Conservation (phyloP, 2,888 invertebrate species). For the Entomobrya proxima region DNA sequence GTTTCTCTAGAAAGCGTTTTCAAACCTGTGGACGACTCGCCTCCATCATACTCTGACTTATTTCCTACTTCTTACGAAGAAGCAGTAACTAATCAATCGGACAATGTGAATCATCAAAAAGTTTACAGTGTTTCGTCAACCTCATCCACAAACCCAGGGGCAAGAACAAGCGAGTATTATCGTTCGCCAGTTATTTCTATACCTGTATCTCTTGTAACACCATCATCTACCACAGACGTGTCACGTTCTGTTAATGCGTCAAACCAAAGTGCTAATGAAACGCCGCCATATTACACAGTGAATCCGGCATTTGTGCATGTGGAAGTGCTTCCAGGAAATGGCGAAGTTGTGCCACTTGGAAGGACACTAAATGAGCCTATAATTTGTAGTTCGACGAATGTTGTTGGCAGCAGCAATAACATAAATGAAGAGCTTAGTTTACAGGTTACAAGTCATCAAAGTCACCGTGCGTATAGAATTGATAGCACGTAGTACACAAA, state of each 20-base stretch:
- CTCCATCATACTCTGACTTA: constrained; percentile 62
- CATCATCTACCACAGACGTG: not conserved
- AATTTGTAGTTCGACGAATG: not conserved
- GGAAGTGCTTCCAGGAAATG: constrained; percentile 38
- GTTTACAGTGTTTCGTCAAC: not conserved
- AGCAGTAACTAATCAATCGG: not conserved
- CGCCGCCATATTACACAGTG: not conserved
- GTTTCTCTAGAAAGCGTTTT: constrained; percentile 52
- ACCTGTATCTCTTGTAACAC: not conserved
- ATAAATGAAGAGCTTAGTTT: not conserved
- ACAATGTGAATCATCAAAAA: not conserved
- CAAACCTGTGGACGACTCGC: constrained; percentile 55
- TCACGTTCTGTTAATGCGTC: constrained; percentile 6
- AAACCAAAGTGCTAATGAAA: not conserved
- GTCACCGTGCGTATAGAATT: not conserved
- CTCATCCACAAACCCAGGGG: not conserved
- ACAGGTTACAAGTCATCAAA: not conserved
- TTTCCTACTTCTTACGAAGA: constrained; percentile 62
- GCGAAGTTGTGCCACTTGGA: not conserved
- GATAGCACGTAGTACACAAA: not conserved
- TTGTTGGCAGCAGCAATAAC: not conserved
- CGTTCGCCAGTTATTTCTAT: not conserved
- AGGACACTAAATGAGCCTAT: not conserved
- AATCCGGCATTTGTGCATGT: constrained; percentile 23
- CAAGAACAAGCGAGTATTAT: not conserved